Evolutionary conservation across 2,113 vertebrate genomes (phyloP).

Genomic region (Heterotilapia buettikoferi): DNA sequence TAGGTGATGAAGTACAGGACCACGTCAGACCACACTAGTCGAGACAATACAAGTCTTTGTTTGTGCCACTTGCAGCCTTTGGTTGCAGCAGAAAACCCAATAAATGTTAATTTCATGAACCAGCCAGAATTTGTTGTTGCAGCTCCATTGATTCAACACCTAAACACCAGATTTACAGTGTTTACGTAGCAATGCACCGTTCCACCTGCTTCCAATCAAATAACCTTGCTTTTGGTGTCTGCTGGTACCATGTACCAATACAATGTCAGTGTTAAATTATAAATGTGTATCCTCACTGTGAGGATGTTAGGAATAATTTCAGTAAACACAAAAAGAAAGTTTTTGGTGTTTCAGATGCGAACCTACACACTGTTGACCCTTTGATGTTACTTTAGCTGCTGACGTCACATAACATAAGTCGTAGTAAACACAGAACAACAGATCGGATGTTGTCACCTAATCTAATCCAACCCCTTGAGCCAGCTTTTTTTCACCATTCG

Average conservation of each 20-base stretch:
- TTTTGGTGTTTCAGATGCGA: not conserved
- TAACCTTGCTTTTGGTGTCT: not conserved
- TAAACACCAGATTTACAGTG: not conserved
- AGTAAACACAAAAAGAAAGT: not conserved
- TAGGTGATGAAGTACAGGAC: not conserved
- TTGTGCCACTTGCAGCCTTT: not conserved
- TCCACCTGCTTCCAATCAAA: not conserved
- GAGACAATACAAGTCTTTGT: not conserved
- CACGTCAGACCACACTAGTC: not conserved
- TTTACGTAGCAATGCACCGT: not conserved
- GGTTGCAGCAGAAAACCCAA: not conserved
- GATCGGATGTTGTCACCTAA: not conserved
- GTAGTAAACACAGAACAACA: not conserved
- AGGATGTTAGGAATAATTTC: not conserved
- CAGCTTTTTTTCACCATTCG: not conserved
- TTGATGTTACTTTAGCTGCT: not conserved
- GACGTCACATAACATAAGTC: not conserved
- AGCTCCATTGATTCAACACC: not conserved
- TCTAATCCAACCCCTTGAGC: not conserved
- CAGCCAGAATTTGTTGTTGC: not conserved
- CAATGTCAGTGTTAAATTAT: not conserved
- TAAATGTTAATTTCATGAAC: not conserved
- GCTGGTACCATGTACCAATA: not conserved
- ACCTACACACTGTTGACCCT: not conserved
- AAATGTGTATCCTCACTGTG: not conserved